Evolutionary conservation across 2,888 invertebrate genomes (phyloP).

Genomic region (Drosophila birchii): DNA sequence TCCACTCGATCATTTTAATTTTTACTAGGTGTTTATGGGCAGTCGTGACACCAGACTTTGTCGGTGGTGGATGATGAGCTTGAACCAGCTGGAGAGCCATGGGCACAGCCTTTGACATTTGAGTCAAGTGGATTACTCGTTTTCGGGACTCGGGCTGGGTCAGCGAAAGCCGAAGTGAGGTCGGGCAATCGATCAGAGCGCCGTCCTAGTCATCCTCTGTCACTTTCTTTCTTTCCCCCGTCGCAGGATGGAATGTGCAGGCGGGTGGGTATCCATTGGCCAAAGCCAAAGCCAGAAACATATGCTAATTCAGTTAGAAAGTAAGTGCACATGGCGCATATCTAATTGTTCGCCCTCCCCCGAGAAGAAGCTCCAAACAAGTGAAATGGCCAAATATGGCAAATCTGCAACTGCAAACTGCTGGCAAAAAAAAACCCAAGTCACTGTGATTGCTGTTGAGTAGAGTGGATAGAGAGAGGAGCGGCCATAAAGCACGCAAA

Average conservation of each 20-base stretch:
- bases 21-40: constrained; percentile 75
- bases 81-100: constrained; percentile 54
- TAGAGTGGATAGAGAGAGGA: constrained; percentile 47
- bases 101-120: constrained; percentile 68
- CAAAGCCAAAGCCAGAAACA: constrained; percentile 16
- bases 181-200: constrained; percentile 32
- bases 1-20: constrained; percentile 46
- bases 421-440: constrained; percentile 38
- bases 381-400: constrained; percentile 77
- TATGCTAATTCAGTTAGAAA: constrained; percentile 52
- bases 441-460: constrained; percentile 60
- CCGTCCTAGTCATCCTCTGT: constrained; percentile 16
- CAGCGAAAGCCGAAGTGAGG: constrained; percentile 41
- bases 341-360: constrained; percentile 37
- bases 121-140: constrained; percentile 41
- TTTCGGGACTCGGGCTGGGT: constrained; percentile 46
- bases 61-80: constrained; percentile 29
- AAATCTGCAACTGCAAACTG: constrained; percentile 44
- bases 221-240: constrained; percentile 41
- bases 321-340: constrained; percentile 47
- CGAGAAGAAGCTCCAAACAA: constrained; percentile 56
- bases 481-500: constrained; percentile 67
- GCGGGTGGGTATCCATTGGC: not conserved
- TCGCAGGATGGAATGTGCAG: constrained; percentile 38
- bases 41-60: constrained; percentile 75